Base-by-base conservation (phyloP, 2,113 vertebrate genomes). In the Nerophis lumbriciformis region DNA sequence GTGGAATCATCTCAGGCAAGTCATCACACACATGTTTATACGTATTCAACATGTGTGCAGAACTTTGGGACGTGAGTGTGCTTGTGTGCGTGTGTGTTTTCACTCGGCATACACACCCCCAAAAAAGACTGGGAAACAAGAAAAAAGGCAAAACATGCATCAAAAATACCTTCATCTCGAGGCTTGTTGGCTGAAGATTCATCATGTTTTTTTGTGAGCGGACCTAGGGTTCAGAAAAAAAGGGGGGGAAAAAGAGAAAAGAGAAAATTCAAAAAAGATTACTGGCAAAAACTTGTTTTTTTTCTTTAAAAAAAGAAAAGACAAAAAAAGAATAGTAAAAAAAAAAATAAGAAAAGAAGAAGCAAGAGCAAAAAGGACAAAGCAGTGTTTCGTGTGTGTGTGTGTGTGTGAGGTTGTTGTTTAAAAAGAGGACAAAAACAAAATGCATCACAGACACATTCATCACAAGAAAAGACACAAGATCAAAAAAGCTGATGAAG, bases 181-280 rank as follows among this genome's bases (percentile, higher is more conserved):
- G 90, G 91, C 83, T 90, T 91, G 91, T 92, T 92, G 86, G 89
- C 91, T 89, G 91, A 84, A 85, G 91, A 90, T 88, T 92, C 91
- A 89, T 92, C 90, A n/a, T 87, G 88, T 92, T 94, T 94, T 94
- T 95, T 95, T 93, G 94, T 94, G 93, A 95, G 92, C 90, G 93
- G 94, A 95, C 94, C 94, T 95, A 94, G 92, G 93, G 93, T 93
- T 94, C 91, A 93, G 93, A 94, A 93, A 93, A 94, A 93, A 93
- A 94, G 83, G 86, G 88, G 87, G 88, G 88, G 88, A 88, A 90
- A 91, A 90, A 90, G 88, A 90, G 88, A 87, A 91, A 91, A 91
- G 89, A 91, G 86, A 90, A 92, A 92, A 92, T 91, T 91, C 90
- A 92, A 92, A 91, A 91, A 92, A 90, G 90, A 92, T 92, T 92